phyloP scores from a whole-genome alignment of 2,888 invertebrate species.

The Leucozona laternaria region DNA sequence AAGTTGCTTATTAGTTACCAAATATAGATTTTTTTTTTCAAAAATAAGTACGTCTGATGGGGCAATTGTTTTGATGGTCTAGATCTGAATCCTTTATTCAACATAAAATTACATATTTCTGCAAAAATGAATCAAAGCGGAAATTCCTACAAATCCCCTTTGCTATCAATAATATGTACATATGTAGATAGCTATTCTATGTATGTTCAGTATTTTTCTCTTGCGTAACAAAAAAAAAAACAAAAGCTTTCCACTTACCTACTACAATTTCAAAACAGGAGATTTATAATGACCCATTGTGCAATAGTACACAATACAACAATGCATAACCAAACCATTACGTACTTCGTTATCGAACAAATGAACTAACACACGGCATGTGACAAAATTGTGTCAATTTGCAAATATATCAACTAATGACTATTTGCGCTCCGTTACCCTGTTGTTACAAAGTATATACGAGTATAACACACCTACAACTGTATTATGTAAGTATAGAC shows the following conservation, averaged over 20 bases:
- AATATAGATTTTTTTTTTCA: too few species aligned
- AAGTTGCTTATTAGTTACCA: too few species aligned
- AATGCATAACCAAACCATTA: not conserved
- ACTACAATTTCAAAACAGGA: not conserved
- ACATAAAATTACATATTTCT: too few species aligned
- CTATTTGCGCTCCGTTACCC: slow-evolving; percentile 1
- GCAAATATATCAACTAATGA: slow-evolving; percentile 20
- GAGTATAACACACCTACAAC: not conserved
- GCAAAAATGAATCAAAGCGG: too few species aligned
- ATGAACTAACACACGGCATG: not conserved
- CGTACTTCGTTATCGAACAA: slow-evolving; percentile 7
- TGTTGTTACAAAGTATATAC: not conserved
- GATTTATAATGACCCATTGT: not conserved
- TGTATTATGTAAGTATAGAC: not conserved
- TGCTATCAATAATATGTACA: too few species aligned
- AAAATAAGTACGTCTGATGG: too few species aligned
- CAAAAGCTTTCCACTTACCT: not conserved
- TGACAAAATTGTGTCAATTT: slow-evolving; percentile 10
- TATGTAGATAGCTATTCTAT: too few species aligned
- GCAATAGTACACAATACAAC: not conserved
- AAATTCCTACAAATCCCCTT: too few species aligned
- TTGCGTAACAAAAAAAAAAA: not conserved
- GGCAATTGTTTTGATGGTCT: too few species aligned
- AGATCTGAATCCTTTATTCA: too few species aligned
- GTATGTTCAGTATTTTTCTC: too few species aligned